These are phyloP conservation scores for Rhingia campestris DNA, from an alignment of 2,888 invertebrate genomes.

Conservation along the genomic window DNA sequence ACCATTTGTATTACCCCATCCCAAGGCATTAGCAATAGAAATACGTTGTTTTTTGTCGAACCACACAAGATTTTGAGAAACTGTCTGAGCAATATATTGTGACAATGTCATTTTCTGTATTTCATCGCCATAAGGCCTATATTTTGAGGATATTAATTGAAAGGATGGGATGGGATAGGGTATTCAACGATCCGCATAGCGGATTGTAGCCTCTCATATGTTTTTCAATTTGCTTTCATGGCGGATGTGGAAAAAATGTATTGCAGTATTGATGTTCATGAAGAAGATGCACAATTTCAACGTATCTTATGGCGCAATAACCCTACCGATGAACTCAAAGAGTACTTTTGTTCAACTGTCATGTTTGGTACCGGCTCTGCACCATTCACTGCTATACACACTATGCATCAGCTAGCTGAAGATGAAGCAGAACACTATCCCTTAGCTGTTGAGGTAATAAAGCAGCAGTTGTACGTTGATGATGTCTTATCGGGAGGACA, in stretches of 20 bases:
- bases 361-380: constrained; percentile 45
- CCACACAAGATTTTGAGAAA: no score
- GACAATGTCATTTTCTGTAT: no score
- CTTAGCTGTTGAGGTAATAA: constrained; percentile 5
- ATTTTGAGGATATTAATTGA: no score
- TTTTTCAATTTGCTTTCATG: no score
- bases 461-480: constrained; percentile 31
- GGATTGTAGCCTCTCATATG: no score
- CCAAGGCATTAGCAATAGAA: no score
- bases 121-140: no score
- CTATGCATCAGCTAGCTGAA: constrained; percentile 35
- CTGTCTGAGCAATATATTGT: no score
- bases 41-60: no score
- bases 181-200: no score
- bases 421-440: constrained; percentile 35
- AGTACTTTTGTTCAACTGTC: constrained; percentile 36
- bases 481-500: constrained; percentile 26
- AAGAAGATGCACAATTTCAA: constrained; percentile 43
- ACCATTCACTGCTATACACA: constrained; percentile 41
- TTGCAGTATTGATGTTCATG: constrained; percentile 39
- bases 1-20: no score
- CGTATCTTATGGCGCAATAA: constrained; percentile 32
- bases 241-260: constrained; percentile 47
- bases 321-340: constrained; percentile 16
- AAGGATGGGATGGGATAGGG: no score